Base-by-base conservation (phyloP, 2,113 vertebrate species). In the Hucho hucho region DNA sequence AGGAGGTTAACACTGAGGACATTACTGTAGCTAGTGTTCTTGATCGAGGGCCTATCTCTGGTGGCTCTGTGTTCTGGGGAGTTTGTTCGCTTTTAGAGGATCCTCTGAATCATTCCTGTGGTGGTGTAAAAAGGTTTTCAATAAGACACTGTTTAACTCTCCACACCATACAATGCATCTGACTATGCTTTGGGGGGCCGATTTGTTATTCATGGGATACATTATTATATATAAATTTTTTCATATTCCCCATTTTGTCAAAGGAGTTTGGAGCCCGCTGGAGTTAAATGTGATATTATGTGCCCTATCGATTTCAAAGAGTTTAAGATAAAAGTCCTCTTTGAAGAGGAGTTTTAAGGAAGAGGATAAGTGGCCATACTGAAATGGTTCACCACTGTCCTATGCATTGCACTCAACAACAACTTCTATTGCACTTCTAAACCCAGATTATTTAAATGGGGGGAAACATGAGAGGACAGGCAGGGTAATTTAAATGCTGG, bases 381-480 rank as follows among this genome's bases (percentile, higher is more conserved):
- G 20, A 66, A 67, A 70, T 46, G 25, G 25, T 2, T 37, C 4
- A 1, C 5, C 6, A 65, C 64, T 37, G 4, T 4, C 7, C n/a
- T 6, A 1, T 73, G 7, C 29, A 70, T 70, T 29, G 24, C 22
- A 16, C 22, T 71, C 25, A 22, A 61, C 56, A 73, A 20, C 66
- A 77, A 79, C 43, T 16, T 47, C 18, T 43, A 18, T 53, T 18
- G 49, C 3, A 53, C 46, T 70, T 74, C 72, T 4, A 76, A 66
- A 20, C 7, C 11, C 29, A n/a, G 58, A 13, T 73, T 76, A 73
- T 74, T 74, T 18, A 79, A 79, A 74, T 59, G 26, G 24, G n/a
- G 29, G 9, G 68, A 70, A 73, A 66, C 16, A 70, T n/a, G 18
- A 77, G 43, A 16, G 2, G 13, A 58, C 46, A 72, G 16, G 75